Conservation (phyloP, 2,113 vertebrate species). For the Chaetodon trifascialis region DNA sequence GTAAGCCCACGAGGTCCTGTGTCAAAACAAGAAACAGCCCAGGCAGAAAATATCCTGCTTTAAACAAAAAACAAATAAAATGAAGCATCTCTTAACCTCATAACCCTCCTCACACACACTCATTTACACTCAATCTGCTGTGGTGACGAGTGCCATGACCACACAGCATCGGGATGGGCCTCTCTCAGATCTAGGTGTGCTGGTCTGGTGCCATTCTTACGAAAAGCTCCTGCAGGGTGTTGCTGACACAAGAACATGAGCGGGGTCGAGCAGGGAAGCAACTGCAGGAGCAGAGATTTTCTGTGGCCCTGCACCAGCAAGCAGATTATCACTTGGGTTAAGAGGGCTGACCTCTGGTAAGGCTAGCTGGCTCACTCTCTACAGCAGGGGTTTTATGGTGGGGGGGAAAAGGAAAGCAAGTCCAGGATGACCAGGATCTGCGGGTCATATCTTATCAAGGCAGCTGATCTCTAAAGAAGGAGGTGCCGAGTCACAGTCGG, state of each 20-base stretch:
- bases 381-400: background rate
- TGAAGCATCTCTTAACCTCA: background rate
- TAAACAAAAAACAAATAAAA: background rate
- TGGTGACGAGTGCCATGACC: background rate
- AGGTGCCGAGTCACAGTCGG: background rate
- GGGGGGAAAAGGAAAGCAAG: background rate
- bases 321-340: conserved; percentile 9
- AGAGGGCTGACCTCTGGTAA: background rate
- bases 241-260: conserved; percentile 58
- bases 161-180: conserved; percentile 64
- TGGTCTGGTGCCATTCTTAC: conserved; percentile 56
- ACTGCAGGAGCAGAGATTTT: conserved; percentile 14
- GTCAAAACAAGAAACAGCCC: background rate
- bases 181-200: conserved; percentile 13
- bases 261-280: background rate
- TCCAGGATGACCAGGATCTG: background rate
- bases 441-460: background rate
- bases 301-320: background rate
- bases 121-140: background rate
- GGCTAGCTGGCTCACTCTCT: background rate
- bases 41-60: background rate
- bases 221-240: conserved; percentile 57
- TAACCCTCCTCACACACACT: background rate
- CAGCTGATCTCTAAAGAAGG: background rate
- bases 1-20: background rate